These are phyloP conservation scores for Pocillopora meandrina DNA, from an alignment of 92 coral and sea anemone species.

Conservation along the genomic window DNA sequence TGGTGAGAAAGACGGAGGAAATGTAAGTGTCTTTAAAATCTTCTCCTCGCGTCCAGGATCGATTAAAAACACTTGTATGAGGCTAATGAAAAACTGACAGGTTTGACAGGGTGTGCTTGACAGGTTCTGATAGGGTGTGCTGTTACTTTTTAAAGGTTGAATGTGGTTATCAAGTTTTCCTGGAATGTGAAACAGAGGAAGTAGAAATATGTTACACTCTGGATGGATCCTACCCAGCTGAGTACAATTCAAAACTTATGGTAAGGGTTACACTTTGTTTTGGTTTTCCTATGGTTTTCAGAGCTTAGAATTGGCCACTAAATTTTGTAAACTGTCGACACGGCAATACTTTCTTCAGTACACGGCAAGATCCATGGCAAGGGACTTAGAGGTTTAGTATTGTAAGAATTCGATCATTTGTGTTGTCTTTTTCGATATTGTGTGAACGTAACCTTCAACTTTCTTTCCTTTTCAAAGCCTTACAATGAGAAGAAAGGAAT, in stretches of 20 bases:
- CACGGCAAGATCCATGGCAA: too few species aligned
- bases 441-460: background rate
- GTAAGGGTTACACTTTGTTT: slow-evolving; percentile 17
- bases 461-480: slow-evolving; percentile 37
- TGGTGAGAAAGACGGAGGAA: slow-evolving; percentile 43
- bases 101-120: too few species aligned
- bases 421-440: background rate
- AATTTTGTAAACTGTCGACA: too few species aligned
- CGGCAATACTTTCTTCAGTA: too few species aligned
- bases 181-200: slow-evolving; percentile 54
- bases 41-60: background rate
- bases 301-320: background rate
- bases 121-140: too few species aligned
- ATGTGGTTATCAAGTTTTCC: slow-evolving; percentile 57
- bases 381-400: too few species aligned
- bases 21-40: slow-evolving; percentile 40
- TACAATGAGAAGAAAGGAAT: slow-evolving; percentile 67
- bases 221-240: slow-evolving; percentile 63
- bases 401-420: background rate
- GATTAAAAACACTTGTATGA: background rate
- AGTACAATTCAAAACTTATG: slow-evolving; percentile 27
- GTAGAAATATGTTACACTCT: slow-evolving; percentile 67
- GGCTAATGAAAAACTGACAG: too few species aligned
- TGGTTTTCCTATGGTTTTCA: background rate
- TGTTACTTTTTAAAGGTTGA: slow-evolving; percentile 53